These are phyloP conservation scores for Glomeris maerens DNA, from an alignment of 1,140 invertebrate genomes.

Conservation along the genomic window DNA sequence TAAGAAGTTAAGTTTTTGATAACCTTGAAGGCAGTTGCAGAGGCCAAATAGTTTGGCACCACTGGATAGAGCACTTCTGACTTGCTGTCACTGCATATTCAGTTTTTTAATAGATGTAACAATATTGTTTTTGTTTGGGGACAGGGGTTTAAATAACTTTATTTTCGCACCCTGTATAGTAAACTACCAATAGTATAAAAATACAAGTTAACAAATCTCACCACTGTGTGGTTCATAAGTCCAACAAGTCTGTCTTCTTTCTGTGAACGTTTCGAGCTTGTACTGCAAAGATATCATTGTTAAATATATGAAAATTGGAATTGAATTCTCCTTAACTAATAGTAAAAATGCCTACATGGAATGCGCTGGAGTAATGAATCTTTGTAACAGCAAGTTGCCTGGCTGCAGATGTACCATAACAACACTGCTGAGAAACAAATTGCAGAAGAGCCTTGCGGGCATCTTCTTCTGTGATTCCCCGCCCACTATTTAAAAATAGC, in stretches of 20 bases:
- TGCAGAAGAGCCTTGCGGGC: slow-evolving; percentile 34
- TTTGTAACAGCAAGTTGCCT: slow-evolving; percentile 36
- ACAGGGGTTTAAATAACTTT: background rate
- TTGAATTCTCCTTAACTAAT: slow-evolving; percentile 3
- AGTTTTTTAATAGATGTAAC: background rate
- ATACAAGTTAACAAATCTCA: slow-evolving; percentile 12
- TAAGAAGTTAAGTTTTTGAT: no score
- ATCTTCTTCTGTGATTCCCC: slow-evolving; percentile 33
- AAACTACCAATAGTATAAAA: background rate
- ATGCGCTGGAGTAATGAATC: slow-evolving; percentile 37
- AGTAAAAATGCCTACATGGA: slow-evolving; percentile 34
- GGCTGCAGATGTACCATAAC: slow-evolving; percentile 39
- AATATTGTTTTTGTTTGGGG: background rate
- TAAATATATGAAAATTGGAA: slow-evolving; percentile 1
- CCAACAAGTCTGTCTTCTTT: slow-evolving; percentile 40
- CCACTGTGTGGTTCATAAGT: slow-evolving; percentile 38
- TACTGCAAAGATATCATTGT: slow-evolving; percentile 31
- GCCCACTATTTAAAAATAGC: no score
- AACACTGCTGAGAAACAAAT: slow-evolving; percentile 37
- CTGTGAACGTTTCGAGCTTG: slow-evolving; percentile 43
- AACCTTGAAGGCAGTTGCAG: background rate
- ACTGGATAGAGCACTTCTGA: background rate
- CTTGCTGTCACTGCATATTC: background rate
- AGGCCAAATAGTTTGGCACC: background rate
- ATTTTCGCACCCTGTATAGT: background rate